Base-by-base conservation (phyloP, 1,140 invertebrate species). In the Ruditapes philippinarum region DNA sequence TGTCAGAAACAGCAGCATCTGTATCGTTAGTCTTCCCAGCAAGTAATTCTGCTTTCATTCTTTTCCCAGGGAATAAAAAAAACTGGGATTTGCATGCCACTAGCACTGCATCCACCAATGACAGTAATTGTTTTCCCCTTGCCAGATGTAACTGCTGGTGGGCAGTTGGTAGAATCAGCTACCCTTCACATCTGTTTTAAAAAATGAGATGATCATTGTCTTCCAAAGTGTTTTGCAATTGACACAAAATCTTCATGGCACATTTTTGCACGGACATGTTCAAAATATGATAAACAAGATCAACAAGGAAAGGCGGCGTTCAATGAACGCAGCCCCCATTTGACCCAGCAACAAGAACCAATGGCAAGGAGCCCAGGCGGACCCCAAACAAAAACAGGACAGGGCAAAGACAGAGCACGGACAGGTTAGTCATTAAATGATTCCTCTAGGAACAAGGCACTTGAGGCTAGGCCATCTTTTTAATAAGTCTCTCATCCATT, bases 31-130 rank as follows among this genome's bases (percentile, higher is more conserved):
- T 74, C 19, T 12, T 45, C n/a, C 62, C 82, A 28, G 40, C 19
- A 25, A 85, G 25, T 19, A 89, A 60, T 84, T 94, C 92, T 22
- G 88, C 83, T 74, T 94, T 96, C 65, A 94, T 85, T 28, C 94
- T 73, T 1, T 92, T 93, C 36, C 95, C 31, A 36, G 60, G 25
- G 88, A 88, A 90, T 38, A 38, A 88, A 88, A 31, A 28, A 78
- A 1, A 78, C 84, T n/a, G 85, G 89, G 19, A 90, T 70, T 28
- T 68, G 19, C 14, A 38, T 19, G 28, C 89, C 80, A 60, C 33
- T 51, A 38, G 89, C 89, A 81, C 89, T 91, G 88, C 88, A 79
- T 90, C 90, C 92, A 70, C 92, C 92, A 90, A 93, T 83, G 85
- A 93, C 76, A 60, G 80, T 90, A 19, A 57, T 80, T n/a, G 89